Base-by-base conservation (phyloP, 1,140 invertebrate species). In the Mamestra configurata region DNA sequence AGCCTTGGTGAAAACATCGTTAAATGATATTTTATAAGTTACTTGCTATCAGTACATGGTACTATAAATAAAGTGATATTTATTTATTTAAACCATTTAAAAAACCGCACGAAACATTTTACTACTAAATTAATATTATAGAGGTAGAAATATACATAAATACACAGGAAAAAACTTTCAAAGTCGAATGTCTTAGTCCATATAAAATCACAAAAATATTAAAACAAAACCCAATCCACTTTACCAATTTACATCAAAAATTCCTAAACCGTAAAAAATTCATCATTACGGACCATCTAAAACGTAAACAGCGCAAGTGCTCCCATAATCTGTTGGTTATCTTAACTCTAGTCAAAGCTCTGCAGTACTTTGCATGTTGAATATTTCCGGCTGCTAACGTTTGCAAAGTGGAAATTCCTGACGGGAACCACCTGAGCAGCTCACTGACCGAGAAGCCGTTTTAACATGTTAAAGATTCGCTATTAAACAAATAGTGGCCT, bases 391-490 rank as follows among this genome's bases (percentile, higher is more conserved):
- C 31, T n/a, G 20, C 46, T 43, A 59, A 87, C 86, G 86, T 86
- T 84, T 80, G 86, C 88, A 91, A 87, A 92, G 89, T 91, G 90
- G 86, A 91, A 92, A 93, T 92, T 88, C 89, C 87, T 85, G 64
- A 78, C 84, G 84, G 85, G 86, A 84, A 87, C 84, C 89, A 84
- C 77, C 79, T 83, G 81, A 81, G 49, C 46, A 78, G 72, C 86
- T 87, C 86, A 77, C 86, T 88, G 90, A 90, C 88, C 88, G 85
- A 84, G 76, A 83, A 85, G 86, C 84, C 87, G 87, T 86, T 85
- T 89, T 88, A 84, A 89, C 82, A 85, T 87, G 88, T 88, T 89
- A 90, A 90, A 89, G 86, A 89, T 88, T 89, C 79, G 35, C 82
- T 88, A 87, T 89, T 91, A 91, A 90, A 90, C 84, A 89, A 78